Conservation (phyloP, 2,888 invertebrate species). For the Meandrusa payeni region DNA sequence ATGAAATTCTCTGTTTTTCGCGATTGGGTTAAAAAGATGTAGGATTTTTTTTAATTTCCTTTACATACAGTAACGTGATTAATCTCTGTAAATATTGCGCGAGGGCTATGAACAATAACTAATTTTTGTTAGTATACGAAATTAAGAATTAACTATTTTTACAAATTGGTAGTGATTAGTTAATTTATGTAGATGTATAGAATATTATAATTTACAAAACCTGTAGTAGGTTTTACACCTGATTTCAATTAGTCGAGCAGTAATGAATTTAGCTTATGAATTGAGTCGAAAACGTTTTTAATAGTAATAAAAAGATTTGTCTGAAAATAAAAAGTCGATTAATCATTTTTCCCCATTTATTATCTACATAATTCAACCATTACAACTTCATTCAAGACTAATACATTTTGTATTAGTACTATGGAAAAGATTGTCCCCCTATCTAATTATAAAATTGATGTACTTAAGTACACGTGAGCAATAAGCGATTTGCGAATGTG, state of each 20-base stretch:
- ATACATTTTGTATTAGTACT: too few relatives aligned
- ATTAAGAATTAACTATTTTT: slow-evolving; percentile 18
- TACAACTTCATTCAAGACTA: too few relatives aligned
- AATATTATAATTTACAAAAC: neutral
- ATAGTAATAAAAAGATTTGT: too few relatives aligned
- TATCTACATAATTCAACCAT: slow-evolving; percentile 5
- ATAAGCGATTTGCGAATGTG: neutral
- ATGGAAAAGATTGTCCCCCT: too few relatives aligned
- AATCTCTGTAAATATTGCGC: slow-evolving; percentile 19
- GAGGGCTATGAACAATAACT: slow-evolving; percentile 8
- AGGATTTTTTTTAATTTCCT: slow-evolving; percentile 5
- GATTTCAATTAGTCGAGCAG: too few relatives aligned
- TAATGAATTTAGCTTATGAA: too few relatives aligned
- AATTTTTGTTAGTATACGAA: slow-evolving; percentile 8
- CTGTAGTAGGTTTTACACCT: too few relatives aligned
- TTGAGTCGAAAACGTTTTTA: too few relatives aligned
- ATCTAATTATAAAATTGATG: slow-evolving; percentile 7
- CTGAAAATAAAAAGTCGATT: slow-evolving; percentile 1
- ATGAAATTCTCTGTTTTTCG: too few relatives aligned
- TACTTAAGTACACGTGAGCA: slow-evolving; percentile 17
- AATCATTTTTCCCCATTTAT: too few relatives aligned
- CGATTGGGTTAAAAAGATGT: too few relatives aligned
- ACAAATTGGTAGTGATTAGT: slow-evolving; percentile 16
- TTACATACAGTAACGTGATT: neutral
- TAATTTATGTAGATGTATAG: slow-evolving; percentile 4